Percentiles rank a stretch among this genome's conserved stretches.
These are phyloP conservation scores for Oryzias sinensis DNA, from an alignment of 2,797 vertebrate species.

Conservation along the genomic window DNA sequence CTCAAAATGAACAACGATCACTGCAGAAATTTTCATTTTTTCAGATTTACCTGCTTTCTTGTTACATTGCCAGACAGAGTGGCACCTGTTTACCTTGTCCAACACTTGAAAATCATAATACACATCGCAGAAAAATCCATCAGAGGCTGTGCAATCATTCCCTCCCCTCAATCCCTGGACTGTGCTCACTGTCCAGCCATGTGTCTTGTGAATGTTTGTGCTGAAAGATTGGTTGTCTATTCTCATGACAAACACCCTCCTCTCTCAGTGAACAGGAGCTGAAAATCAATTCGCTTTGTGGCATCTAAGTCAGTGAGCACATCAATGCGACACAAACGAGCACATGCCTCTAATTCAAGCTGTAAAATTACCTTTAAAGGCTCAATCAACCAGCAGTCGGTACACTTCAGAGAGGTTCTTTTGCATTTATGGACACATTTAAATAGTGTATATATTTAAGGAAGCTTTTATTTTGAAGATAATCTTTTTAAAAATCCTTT, in stretches of 20 bases:
- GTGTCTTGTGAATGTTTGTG: conserved; percentile 75
- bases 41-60: conserved; percentile 25
- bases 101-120: conserved; percentile 28
- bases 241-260: conserved; percentile 76
- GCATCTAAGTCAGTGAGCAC: conserved; percentile 66
- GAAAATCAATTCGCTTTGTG: conserved; percentile 80
- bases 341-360: conserved; percentile 31
- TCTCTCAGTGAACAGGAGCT: conserved; percentile 64
- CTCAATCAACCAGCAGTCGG: conserved; percentile 33
- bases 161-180: conserved; percentile 43
- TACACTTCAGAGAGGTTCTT: conserved; percentile 12
- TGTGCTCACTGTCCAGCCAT: conserved; percentile 55
- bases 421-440: not conserved
- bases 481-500: conserved; percentile 15
- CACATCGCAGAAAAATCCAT: conserved; percentile 31
- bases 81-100: conserved; percentile 29
- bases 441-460: conserved; percentile 4
- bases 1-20: conserved; percentile 11
- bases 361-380: conserved; percentile 36
- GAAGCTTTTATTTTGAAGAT: conserved; percentile 18
- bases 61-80: conserved; percentile 17
- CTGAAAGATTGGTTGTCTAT: conserved; percentile 79
- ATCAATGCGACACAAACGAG: conserved; percentile 67
- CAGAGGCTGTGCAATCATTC: conserved; percentile 26
- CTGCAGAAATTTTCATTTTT: conserved; percentile 9